phyloP scores from a whole-genome alignment of 1,140 invertebrate species.

The Theocolax elegans region DNA sequence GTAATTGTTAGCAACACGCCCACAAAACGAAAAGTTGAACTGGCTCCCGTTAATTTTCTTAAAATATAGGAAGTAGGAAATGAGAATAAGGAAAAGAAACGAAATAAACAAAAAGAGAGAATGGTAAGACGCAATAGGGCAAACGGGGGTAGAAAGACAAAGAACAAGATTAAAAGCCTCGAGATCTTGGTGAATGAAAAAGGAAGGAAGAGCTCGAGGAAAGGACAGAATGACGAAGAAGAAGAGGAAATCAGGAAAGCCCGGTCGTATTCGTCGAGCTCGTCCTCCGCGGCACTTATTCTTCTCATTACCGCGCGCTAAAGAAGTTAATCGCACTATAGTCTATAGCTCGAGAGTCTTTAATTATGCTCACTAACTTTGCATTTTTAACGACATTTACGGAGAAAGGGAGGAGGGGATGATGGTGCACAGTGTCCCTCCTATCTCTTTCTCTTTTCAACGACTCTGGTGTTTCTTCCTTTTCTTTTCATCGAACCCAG shows the following conservation, averaged over 20 bases:
- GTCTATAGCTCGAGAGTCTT: neutral
- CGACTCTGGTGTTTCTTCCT: too few species aligned
- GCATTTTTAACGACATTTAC: conserved; percentile 38
- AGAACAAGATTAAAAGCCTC: neutral
- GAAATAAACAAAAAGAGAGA: neutral
- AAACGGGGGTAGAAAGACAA: neutral
- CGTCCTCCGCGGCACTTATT: conserved; percentile 12
- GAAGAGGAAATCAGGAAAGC: conserved; percentile 17
- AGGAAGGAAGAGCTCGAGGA: neutral
- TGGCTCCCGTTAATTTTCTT: too few species aligned
- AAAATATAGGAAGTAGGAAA: too few species aligned
- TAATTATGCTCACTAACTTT: conserved; percentile 34
- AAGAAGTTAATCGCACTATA: conserved; percentile 32
- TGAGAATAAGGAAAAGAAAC: neutral
- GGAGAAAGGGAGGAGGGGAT: too few species aligned
- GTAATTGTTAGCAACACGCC: too few species aligned
- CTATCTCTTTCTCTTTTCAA: neutral
- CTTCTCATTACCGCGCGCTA: conserved; percentile 34
- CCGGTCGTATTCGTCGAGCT: neutral
- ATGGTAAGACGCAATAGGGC: neutral
- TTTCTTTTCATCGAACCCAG: neutral
- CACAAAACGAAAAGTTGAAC: too few species aligned
- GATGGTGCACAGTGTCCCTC: neutral
- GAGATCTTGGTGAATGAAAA: neutral
- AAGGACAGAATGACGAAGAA: neutral